Evolutionary conservation across 2,888 invertebrate species (phyloP), one percentile per base, ranked within the genome.

Genomic region (Philopedon plagiatum): DNA sequence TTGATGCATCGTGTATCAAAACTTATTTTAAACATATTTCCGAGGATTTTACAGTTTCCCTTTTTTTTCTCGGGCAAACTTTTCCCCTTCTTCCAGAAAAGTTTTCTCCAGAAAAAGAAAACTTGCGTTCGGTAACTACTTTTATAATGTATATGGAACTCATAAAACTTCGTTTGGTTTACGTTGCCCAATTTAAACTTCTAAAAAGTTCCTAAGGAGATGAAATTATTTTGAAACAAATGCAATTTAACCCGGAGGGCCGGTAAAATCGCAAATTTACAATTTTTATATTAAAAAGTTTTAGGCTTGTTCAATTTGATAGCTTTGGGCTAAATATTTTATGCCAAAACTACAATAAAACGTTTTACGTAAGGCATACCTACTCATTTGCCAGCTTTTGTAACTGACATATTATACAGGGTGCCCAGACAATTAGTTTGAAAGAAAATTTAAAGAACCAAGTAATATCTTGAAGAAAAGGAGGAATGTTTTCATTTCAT

Each of bases 201-300:
- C 82, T 80, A 79, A 79, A 81, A 82, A 82, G 80, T 81, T 80
- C 76, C 77, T 78, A 81, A 82, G 80, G 80, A 82, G 80, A 81
- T 80, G 80, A 80, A 83, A 83, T 83, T 83, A 83, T 83, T 83
- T 80, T 78, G 82, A 82, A 83, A 82, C 82, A 82, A 83, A 84
- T 80, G 83, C 81, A 83, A 83, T 83, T 83, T 82, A 80, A 73
- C 72, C 71, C 68, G 39, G 39, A 61, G 46, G 68, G 56, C 19
- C 26, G 66, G 54, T 51, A 68, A 73, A 76, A 74, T 66, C 26
- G 60, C 62, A 74, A 71, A 74, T 69, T 74, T 56, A 74, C 70
- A 62, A 74, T 74, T 74, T 71, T 70, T 70, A 70, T 71, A 70
- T 70, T 66, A 74, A 71, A 67, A 73, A 71, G 44, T 65, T 73